Conservation (phyloP, 2,888 invertebrate genomes). For the Drosophila kambysellisi region DNA sequence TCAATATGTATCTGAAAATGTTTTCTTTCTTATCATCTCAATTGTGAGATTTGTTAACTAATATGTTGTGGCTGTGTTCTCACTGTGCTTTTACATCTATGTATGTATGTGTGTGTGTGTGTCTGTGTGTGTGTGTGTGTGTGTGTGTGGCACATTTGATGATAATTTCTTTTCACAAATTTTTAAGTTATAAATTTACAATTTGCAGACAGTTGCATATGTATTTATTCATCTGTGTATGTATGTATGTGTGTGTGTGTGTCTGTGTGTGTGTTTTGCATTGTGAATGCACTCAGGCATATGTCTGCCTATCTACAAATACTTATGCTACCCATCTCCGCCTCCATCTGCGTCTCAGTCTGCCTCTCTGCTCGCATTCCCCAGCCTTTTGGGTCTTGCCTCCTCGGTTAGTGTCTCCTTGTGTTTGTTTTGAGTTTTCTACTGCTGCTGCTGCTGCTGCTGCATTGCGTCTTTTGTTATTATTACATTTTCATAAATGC, state of each 20-base stretch:
- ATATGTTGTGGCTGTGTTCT: background rate
- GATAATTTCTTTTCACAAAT: slow-evolving; percentile 81
- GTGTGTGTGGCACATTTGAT: slow-evolving; percentile 62
- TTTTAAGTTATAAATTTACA: slow-evolving; percentile 67
- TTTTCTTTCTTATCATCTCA: background rate
- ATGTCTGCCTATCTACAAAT: slow-evolving; percentile 61
- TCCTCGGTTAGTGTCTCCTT: slow-evolving; percentile 36
- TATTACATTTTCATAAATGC: slow-evolving; percentile 82
- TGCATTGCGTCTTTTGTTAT: slow-evolving; percentile 81
- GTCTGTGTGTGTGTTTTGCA: slow-evolving; percentile 29
- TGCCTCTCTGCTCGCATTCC: slow-evolving; percentile 13
- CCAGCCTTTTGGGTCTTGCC: slow-evolving; percentile 20
- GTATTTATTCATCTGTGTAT: slow-evolving; percentile 7
- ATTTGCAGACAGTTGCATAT: slow-evolving; percentile 13
- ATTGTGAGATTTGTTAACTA: background rate
- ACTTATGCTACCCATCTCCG: slow-evolving; percentile 58
- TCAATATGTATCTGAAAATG: background rate
- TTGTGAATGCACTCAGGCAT: slow-evolving; percentile 60
- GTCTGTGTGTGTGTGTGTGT: background rate
- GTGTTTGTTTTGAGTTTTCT: slow-evolving; percentile 70
- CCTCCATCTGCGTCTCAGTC: slow-evolving; percentile 15
- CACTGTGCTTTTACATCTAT: background rate
- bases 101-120: background rate
- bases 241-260: slow-evolving; percentile 7
- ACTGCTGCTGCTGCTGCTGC: slow-evolving; percentile 42